Conservation (phyloP, 1,140 invertebrate genomes). For the Papilio polytes region DNA sequence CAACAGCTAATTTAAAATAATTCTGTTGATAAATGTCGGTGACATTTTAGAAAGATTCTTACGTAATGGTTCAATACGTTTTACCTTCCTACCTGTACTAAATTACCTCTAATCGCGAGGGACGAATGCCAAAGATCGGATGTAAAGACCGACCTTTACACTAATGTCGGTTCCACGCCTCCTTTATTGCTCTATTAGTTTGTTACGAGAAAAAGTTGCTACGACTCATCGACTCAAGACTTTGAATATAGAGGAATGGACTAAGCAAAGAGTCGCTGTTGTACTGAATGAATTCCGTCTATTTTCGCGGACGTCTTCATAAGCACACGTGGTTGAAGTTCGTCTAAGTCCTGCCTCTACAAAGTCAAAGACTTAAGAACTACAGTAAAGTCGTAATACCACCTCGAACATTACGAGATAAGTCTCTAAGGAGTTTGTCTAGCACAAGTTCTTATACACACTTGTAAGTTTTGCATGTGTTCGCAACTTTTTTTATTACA, state of each 20-base stretch:
- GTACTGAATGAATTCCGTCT: background rate
- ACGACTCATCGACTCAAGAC: conserved; percentile 1
- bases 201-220: conserved; percentile 33
- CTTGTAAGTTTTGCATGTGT: conserved; percentile 36
- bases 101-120: conserved; percentile 35
- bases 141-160: conserved; percentile 35
- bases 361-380: background rate
- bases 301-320: no score
- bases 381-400: conserved; percentile 27
- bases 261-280: background rate
- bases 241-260: background rate
- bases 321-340: no score
- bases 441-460: conserved; percentile 11
- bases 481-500: conserved; percentile 9
- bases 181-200: conserved; percentile 31
- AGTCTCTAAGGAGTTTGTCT: conserved; percentile 23
- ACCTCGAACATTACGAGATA: conserved; percentile 29
- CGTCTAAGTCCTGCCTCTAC: background rate
- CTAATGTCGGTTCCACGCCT: conserved; percentile 33
- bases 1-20: background rate
- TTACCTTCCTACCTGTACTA: conserved; percentile 10
- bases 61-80: conserved; percentile 4
- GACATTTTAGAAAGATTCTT: background rate
- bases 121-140: conserved; percentile 30
- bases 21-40: background rate